phyloP scores from a whole-genome alignment of 30 jellyfish, hydroid and myxozoan species.

The Nemopilema nomurai region DNA sequence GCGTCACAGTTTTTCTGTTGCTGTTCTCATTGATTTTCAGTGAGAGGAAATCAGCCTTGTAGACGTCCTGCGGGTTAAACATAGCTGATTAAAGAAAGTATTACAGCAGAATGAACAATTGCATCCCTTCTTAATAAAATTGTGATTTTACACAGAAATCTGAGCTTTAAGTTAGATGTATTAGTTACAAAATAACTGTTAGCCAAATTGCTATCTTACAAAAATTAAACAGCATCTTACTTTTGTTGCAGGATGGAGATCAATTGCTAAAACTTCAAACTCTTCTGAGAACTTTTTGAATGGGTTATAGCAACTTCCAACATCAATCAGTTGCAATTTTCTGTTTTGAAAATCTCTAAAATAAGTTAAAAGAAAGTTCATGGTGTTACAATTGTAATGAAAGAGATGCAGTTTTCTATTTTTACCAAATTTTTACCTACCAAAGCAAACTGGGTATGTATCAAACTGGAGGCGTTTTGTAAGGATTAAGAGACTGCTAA shows the following conservation, averaged over 20 bases:
- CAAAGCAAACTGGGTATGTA: too few relatives aligned
- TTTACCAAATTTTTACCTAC: too few relatives aligned
- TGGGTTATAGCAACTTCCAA: conserved; percentile 93
- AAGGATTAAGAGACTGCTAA: too few relatives aligned
- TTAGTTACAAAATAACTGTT: too few relatives aligned
- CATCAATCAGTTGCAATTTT: conserved; percentile 66
- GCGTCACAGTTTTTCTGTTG: neutral
- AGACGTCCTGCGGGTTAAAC: neutral
- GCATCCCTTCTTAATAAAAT: too few relatives aligned
- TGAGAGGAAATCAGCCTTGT: neutral
- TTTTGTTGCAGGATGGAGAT: conserved; percentile 74
- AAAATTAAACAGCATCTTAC: conserved; percentile 40
- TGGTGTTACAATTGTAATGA: too few relatives aligned
- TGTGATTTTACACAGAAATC: too few relatives aligned
- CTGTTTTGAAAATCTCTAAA: conserved; percentile 8
- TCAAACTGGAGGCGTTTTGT: too few relatives aligned
- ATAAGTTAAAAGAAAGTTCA: neutral
- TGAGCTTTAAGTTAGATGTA: too few relatives aligned
- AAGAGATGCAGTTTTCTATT: too few relatives aligned
- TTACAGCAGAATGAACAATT: too few relatives aligned
- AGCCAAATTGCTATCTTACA: neutral
- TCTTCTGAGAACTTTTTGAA: conserved; percentile 54
- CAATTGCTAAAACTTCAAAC: conserved; percentile 66
- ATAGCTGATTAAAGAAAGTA: neutral
- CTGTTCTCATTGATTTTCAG: neutral